Evolutionary conservation across 2,113 vertebrate genomes (phyloP).

Genomic region (Cyanistes caeruleus): DNA sequence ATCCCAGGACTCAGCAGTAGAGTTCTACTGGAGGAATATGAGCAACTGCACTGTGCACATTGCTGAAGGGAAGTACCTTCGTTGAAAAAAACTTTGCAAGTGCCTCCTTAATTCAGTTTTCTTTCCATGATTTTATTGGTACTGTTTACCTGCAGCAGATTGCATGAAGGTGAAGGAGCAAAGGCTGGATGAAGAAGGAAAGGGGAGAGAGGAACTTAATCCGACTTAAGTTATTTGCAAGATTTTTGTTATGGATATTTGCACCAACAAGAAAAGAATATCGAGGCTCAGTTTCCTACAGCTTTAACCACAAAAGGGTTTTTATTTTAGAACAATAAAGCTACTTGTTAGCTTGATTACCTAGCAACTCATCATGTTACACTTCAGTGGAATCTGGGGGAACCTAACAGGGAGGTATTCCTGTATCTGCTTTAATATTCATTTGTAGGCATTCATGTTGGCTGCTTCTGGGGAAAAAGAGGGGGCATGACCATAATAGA

Average conservation of each 20-base stretch:
- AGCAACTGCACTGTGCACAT: neutral
- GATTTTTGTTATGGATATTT: conserved; percentile 13
- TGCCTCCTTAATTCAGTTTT: neutral
- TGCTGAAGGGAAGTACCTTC: neutral
- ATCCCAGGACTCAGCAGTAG: rapidly evolving
- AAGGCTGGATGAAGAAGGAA: neutral
- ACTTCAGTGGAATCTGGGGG: neutral
- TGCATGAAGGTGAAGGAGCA: neutral
- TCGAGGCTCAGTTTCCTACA: conserved; percentile 6
- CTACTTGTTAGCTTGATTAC: conserved; percentile 19
- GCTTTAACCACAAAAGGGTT: neutral
- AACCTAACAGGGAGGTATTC: neutral
- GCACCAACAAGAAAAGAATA: neutral
- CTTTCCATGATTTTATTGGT: neutral
- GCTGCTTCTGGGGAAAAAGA: neutral
- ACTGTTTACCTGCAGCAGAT: neutral
- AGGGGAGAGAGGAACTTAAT: neutral
- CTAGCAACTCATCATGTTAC: neutral
- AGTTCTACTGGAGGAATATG: neutral
- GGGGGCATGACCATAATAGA: neutral
- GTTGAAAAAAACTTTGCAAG: neutral
- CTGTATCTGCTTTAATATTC: neutral
- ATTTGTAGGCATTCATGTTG: neutral
- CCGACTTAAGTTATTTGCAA: neutral
- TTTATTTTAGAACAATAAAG: conserved; percentile 13